These are phyloP conservation scores for Hololepta plana DNA, from an alignment of 2,888 invertebrate species.

Conservation along the genomic window DNA sequence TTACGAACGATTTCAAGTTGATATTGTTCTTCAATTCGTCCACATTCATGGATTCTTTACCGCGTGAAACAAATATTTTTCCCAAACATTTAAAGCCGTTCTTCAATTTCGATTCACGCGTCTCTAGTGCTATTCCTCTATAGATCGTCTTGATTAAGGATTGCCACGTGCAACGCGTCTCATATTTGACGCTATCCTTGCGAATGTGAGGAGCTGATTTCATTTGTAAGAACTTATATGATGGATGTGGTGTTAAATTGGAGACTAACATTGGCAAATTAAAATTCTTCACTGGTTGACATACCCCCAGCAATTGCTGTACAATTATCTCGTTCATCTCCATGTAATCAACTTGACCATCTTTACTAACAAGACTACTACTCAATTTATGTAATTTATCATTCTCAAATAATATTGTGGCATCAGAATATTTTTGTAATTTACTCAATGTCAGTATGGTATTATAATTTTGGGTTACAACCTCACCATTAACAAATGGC, in stretches of 20 bases:
- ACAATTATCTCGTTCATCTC: slow-evolving; percentile 31
- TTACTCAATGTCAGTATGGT: slow-evolving; percentile 29
- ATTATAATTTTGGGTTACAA: slow-evolving; percentile 34
- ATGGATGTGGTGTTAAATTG: slow-evolving; percentile 27
- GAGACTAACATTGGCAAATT: slow-evolving; percentile 20
- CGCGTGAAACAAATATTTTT: slow-evolving; percentile 27
- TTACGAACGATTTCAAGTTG: slow-evolving; percentile 21
- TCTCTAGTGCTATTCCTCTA: slow-evolving; percentile 6
- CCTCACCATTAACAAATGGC: slow-evolving; percentile 31
- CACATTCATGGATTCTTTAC: slow-evolving; percentile 13
- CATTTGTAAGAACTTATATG: slow-evolving; percentile 29
- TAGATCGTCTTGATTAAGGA: slow-evolving; percentile 6
- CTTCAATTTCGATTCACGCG: slow-evolving; percentile 4
- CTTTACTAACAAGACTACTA: slow-evolving; percentile 17
- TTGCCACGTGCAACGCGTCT: slow-evolving; percentile 24
- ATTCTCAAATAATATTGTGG: slow-evolving; percentile 29
- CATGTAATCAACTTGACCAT: slow-evolving; percentile 15
- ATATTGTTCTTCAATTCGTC: slow-evolving; percentile 17
- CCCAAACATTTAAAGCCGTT: slow-evolving; percentile 15
- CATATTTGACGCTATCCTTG: slow-evolving; percentile 18
- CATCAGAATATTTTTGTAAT: slow-evolving; percentile 25
- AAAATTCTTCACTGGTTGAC: slow-evolving; percentile 24
- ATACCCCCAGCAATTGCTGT: slow-evolving; percentile 27
- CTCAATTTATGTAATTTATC: slow-evolving; percentile 28
- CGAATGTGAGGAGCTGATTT: slow-evolving; percentile 25